A percentile compares a stretch with the other conserved stretches of the same genome.
Conservation (phyloP, 2,797 vertebrate genomes). For the Thaleichthys pacificus region DNA sequence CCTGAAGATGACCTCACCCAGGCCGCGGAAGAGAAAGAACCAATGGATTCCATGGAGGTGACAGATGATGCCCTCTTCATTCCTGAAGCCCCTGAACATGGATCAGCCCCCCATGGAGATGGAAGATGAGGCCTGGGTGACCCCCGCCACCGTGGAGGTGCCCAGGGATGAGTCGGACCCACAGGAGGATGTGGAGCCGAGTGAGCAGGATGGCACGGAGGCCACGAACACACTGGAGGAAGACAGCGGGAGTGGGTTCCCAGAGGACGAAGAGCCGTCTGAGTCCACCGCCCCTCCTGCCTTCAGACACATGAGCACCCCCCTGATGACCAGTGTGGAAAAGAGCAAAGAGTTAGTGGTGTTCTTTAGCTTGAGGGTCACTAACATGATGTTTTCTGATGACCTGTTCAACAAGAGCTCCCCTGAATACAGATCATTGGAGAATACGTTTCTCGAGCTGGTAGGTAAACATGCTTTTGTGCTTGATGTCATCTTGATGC, state of each 20-base stretch:
- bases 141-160: slow-evolving; percentile 6
- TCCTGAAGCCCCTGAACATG: slow-evolving; percentile 21
- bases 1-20: slow-evolving; percentile 32
- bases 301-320: slow-evolving; percentile 76
- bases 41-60: slow-evolving; percentile 1
- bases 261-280: slow-evolving; percentile 50
- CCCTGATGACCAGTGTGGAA: slow-evolving; percentile 70
- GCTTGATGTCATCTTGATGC: slow-evolving; percentile 62
- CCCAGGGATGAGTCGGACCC: slow-evolving; percentile 32
- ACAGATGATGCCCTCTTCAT: slow-evolving; percentile 7
- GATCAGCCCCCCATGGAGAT: slow-evolving; percentile 23
- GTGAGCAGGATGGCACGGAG: slow-evolving; percentile 22
- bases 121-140: slow-evolving; percentile 20
- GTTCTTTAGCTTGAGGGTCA: slow-evolving; percentile 93
- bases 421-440: slow-evolving; percentile 87
- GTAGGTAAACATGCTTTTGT: slow-evolving; percentile 82
- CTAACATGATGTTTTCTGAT: slow-evolving; percentile 91
- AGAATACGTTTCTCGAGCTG: slow-evolving; percentile 90
- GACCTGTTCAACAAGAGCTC: slow-evolving; percentile 94
- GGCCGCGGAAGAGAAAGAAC: slow-evolving; percentile 30
- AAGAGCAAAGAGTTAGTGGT: slow-evolving; percentile 87
- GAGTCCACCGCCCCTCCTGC: slow-evolving; percentile 69
- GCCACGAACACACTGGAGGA: slow-evolving; percentile 41
- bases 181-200: slow-evolving; percentile 33
- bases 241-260: slow-evolving; percentile 33